Base-by-base conservation (phyloP, 2,113 vertebrate species). In the Chionodraco myersi region DNA sequence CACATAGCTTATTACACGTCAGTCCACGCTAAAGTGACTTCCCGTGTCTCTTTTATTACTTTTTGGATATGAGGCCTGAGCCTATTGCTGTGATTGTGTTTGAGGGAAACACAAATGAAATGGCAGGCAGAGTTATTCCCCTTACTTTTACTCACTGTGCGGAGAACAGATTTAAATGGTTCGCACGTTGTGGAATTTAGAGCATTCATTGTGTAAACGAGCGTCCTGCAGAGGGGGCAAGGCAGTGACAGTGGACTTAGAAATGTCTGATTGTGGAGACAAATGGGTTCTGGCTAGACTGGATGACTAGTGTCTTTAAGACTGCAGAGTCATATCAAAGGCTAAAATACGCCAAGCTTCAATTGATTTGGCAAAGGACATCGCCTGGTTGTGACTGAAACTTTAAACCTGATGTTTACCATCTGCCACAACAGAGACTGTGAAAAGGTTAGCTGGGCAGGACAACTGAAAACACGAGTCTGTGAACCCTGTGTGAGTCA, bases 401-500 rank as follows among this genome's bases (percentile, higher is more conserved):
- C 45, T 34, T 54, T 79, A 57, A 84, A 80, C 54, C 47, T 80
- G 80, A 91, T 81, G 53, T 87, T 77, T 63, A 73, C 61, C 82
- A 88, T 57, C 72, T 88, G 88, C 76, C 68, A 77, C 64, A 79
- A 61, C 67, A 82, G 62, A 78, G 36, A n/a, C 53, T 75, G 75
- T 53, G 61, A 41, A 87, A 67, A 59, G 36, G 74, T 47, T 81
- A 56, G 44, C 53, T 61, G n/a, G 44, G 69, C 57, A 79, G 44
- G 3, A 64, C 57, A 86, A 86, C 78, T 47, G 45, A 81, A 91
- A 67, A 85, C 74, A 45, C 18, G 44, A 74, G 49, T 59, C 48
- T 71, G 36, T 81, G 77, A 81, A 83, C 83, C 52, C 1, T 0
- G 1, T 65, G 41, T 82, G 71, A 89, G 67, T 82, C 83, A 83